Conservation (phyloP, 2,797 vertebrate genomes). For the Pangasius mekongensis region DNA sequence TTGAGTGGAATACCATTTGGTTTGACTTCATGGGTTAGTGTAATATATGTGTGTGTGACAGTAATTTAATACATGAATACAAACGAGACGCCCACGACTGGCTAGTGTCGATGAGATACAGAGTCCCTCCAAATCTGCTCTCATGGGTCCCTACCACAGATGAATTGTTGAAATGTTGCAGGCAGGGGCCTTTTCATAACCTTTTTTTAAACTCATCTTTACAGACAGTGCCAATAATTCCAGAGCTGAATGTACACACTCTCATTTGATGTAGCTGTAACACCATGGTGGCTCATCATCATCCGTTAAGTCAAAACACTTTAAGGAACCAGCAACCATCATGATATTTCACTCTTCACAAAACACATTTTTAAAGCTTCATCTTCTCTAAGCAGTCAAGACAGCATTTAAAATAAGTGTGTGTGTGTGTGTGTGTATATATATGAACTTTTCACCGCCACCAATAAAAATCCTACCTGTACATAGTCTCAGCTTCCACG, state of each 20-base stretch:
- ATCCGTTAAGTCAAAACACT: neutral
- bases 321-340: neutral
- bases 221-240: neutral
- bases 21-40: neutral
- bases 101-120: neutral
- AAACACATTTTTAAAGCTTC: neutral
- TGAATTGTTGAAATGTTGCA: neutral
- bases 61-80: neutral
- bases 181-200: neutral
- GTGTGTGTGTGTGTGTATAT: neutral
- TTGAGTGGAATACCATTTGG: too few relatives aligned
- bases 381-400: neutral
- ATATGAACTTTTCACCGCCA: neutral
- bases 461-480: slow-evolving; percentile 79
- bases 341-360: slow-evolving; percentile 29
- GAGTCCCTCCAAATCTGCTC: neutral
- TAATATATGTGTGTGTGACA: neutral
- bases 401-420: neutral
- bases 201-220: neutral
- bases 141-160: neutral
- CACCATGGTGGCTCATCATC: neutral
- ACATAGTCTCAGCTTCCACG: slow-evolving; percentile 99
- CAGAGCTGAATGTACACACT: neutral
- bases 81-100: neutral
- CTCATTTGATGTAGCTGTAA: neutral